phyloP scores from a whole-genome alignment of 2,888 invertebrate genomes.

The Drosophila fungiperda region DNA sequence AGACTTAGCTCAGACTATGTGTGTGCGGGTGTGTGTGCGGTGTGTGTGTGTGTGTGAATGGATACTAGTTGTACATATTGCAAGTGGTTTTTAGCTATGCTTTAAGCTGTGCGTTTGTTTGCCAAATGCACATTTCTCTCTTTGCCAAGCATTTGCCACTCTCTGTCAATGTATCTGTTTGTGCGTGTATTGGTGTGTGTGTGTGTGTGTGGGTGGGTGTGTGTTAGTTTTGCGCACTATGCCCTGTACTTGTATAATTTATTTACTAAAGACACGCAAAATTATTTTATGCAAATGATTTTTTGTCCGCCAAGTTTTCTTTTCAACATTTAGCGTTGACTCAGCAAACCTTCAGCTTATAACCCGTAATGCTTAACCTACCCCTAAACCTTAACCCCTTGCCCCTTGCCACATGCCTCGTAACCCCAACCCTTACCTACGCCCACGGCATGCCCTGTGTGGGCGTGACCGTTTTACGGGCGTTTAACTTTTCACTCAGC shows the following conservation, averaged over 20 bases:
- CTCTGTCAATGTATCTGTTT: slow-evolving; percentile 23
- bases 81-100: slow-evolving; percentile 8
- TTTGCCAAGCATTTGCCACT: slow-evolving; percentile 6
- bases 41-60: background rate
- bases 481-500: slow-evolving; percentile 71
- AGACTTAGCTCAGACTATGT: slow-evolving; percentile 8
- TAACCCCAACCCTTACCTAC: background rate
- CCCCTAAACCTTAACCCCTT: background rate
- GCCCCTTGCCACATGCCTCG: background rate
- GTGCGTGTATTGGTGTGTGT: slow-evolving; percentile 21
- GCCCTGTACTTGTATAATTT: slow-evolving; percentile 71
- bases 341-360: slow-evolving; percentile 39
- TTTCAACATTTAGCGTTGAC: slow-evolving; percentile 61
- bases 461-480: slow-evolving; percentile 64
- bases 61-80: slow-evolving; percentile 12
- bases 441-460: slow-evolving; percentile 32
- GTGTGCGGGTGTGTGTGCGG: background rate
- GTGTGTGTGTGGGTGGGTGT: slow-evolving; percentile 15
- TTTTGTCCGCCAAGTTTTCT: slow-evolving; percentile 52
- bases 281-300: slow-evolving; percentile 80
- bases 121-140: slow-evolving; percentile 24
- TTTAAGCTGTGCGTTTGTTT: slow-evolving; percentile 12
- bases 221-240: slow-evolving; percentile 39
- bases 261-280: slow-evolving; percentile 81
- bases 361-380: background rate